phyloP scores from a whole-genome alignment of 1,140 invertebrate species.

The Daktulosphaira vitifoliae region DNA sequence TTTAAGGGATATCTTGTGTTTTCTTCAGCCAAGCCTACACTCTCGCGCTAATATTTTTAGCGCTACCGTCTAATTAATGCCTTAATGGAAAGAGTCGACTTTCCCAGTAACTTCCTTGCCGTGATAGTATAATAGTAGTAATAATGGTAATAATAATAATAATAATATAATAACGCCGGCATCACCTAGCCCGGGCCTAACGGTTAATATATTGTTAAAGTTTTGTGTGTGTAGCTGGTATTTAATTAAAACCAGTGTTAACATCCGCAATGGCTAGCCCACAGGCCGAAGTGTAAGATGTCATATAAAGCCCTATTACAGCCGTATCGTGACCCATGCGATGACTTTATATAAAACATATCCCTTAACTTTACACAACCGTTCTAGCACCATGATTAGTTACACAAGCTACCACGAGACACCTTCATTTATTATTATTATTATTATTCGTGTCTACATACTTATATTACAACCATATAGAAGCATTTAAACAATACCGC shows the following conservation, averaged over 20 bases:
- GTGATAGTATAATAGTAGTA: no score
- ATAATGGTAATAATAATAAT: conserved; percentile 6
- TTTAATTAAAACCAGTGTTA: conserved; percentile 33
- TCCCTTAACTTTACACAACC: neutral
- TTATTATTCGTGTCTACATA: no score
- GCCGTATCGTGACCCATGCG: neutral
- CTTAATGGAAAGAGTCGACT: conserved; percentile 18
- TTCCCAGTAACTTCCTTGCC: neutral
- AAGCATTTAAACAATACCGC: no score
- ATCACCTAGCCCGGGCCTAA: neutral
- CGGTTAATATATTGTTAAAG: conserved; percentile 19
- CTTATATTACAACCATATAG: no score
- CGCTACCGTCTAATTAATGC: conserved; percentile 11
- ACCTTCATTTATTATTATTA: no score
- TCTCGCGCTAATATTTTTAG: neutral
- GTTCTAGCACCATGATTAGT: neutral
- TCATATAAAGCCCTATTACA: no score
- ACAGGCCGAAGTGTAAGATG: neutral
- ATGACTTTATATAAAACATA: neutral
- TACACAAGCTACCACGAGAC: neutral
- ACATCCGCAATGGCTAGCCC: conserved; percentile 11
- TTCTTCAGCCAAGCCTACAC: conserved; percentile 7
- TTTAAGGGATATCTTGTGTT: conserved; percentile 22
- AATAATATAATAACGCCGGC: neutral
- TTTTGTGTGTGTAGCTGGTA: conserved; percentile 12